phyloP scores from a whole-genome alignment of 2,113 vertebrate species.

The Syrmaticus mikado region DNA sequence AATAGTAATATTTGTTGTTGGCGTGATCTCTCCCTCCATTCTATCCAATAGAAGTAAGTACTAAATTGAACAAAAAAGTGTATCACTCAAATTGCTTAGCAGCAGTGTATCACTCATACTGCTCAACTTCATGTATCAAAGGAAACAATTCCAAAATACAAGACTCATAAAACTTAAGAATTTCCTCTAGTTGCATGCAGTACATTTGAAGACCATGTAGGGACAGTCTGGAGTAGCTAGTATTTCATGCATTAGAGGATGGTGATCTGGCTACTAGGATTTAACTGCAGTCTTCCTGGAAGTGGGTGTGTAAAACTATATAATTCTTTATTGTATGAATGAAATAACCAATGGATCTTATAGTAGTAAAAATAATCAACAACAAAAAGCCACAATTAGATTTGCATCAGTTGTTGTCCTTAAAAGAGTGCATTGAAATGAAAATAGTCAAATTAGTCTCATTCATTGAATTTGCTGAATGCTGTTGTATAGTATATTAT shows the following conservation, averaged over 20 bases:
- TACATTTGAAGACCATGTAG: neutral
- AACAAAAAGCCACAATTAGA: neutral
- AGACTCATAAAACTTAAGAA: neutral
- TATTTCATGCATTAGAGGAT: neutral
- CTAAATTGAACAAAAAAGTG: neutral
- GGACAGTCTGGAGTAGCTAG: neutral
- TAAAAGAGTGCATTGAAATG: slow-evolving; percentile 21
- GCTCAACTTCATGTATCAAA: neutral
- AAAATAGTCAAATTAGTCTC: slow-evolving; percentile 18
- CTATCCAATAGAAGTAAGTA: neutral
- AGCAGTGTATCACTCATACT: neutral
- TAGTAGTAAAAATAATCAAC: neutral
- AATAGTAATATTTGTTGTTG: neutral
- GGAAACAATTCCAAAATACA: neutral
- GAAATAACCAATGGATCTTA: slow-evolving; percentile 11
- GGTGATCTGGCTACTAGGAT: neutral
- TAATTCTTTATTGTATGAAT: slow-evolving; percentile 24
- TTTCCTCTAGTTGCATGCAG: neutral
- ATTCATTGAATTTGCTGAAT: slow-evolving; percentile 24
- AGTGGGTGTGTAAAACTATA: neutral
- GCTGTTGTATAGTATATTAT: neutral
- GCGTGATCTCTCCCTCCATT: neutral
- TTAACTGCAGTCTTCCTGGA: slow-evolving; percentile 34
- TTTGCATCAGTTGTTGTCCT: slow-evolving; percentile 32
- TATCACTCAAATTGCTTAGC: neutral